Evolutionary conservation across 2,113 vertebrate genomes (phyloP).

Genomic region (Cottus gobio): DNA sequence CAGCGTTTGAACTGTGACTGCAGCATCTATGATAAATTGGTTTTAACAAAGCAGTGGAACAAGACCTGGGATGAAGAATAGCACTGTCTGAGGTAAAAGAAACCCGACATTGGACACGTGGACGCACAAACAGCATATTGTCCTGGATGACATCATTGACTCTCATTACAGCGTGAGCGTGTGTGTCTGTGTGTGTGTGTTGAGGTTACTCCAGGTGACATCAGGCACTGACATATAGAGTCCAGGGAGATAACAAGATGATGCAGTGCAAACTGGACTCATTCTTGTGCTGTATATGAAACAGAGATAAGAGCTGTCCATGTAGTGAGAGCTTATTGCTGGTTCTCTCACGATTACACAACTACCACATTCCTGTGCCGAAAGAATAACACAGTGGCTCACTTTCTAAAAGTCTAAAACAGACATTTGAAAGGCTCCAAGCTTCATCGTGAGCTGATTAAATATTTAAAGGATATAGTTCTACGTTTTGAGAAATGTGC

Average conservation of each 20-base stretch:
- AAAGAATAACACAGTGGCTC: constrained; percentile 7
- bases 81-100: constrained; percentile 21
- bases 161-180: constrained; percentile 47
- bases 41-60: background rate
- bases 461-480: constrained; percentile 9
- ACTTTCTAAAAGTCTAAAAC: background rate
- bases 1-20: background rate
- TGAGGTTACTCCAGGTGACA: constrained; percentile 48
- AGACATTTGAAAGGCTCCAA: constrained; percentile 5
- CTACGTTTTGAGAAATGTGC: background rate
- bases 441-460: constrained; percentile 11
- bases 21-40: background rate
- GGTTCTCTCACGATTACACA: constrained; percentile 29
- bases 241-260: constrained; percentile 26
- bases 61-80: constrained; percentile 12
- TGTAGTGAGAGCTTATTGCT: constrained; percentile 13
- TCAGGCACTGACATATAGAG: constrained; percentile 33
- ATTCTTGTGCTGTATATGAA: background rate
- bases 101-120: constrained; percentile 17
- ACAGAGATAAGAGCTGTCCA: background rate
- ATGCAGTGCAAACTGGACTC: constrained; percentile 3
- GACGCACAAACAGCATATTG: constrained; percentile 68
- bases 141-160: constrained; percentile 63
- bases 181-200: constrained; percentile 16
- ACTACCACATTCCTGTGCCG: constrained; percentile 3